These are phyloP conservation scores for Eristalis intricaria DNA, from an alignment of 2,888 invertebrate genomes.

Conservation along the genomic window DNA sequence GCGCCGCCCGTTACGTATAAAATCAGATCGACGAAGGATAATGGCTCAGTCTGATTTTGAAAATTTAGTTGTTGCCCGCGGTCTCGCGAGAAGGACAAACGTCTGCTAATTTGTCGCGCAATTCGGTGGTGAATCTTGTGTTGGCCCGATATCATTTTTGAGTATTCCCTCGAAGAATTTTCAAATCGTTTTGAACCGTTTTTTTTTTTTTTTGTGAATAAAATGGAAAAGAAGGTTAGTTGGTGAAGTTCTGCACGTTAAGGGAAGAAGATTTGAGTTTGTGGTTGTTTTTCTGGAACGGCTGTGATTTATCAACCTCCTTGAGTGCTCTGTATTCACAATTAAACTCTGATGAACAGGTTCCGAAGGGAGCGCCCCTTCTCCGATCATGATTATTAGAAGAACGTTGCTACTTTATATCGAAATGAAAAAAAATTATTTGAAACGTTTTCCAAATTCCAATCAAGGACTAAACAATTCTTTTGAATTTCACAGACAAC, in stretches of 20 bases:
- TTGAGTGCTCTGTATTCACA: background rate
- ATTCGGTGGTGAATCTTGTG: background rate
- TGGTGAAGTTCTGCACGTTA: background rate
- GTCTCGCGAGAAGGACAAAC: slow-evolving; percentile 13
- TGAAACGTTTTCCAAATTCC: background rate
- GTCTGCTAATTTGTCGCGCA: background rate
- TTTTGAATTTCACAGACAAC: slow-evolving; percentile 48
- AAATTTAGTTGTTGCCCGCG: slow-evolving; percentile 18
- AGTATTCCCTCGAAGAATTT: background rate
- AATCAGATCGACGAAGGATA: slow-evolving; percentile 63
- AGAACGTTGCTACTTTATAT: background rate
- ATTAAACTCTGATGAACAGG: too few relatives aligned
- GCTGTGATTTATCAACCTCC: background rate
- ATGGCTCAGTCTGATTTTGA: slow-evolving; percentile 53
- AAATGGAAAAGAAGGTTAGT: slow-evolving; percentile 44
- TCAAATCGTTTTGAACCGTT: background rate
- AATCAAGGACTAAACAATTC: background rate
- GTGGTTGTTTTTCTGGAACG: background rate
- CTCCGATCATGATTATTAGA: too few relatives aligned
- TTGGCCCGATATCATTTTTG: background rate
- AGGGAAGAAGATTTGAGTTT: background rate
- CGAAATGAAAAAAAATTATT: background rate
- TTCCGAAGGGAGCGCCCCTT: too few relatives aligned
- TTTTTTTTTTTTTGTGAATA: background rate
- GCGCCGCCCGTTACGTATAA: slow-evolving; percentile 60